Conservation (phyloP, 1,140 invertebrate species). For the Metopolophium dirhodum region DNA sequence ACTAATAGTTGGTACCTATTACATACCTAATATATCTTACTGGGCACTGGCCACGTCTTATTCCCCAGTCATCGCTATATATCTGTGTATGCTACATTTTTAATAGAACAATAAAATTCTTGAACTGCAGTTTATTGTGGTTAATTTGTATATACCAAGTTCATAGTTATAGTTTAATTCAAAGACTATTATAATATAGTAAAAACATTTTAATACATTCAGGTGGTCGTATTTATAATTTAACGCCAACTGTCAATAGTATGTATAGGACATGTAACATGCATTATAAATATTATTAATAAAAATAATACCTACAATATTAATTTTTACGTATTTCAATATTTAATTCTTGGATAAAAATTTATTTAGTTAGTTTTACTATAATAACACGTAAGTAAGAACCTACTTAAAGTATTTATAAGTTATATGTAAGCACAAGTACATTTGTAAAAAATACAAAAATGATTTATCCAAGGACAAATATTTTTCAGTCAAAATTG, state of each 20-base stretch:
- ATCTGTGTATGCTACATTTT: not conserved
- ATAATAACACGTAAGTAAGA: too few species aligned
- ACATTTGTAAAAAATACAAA: not conserved
- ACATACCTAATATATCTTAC: too few species aligned
- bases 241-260: not conserved
- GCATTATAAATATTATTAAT: not conserved
- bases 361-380: too few species aligned
- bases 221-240: not conserved
- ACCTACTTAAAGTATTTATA: too few species aligned
- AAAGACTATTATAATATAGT: not conserved
- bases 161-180: not conserved
- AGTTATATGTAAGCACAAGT: too few species aligned
- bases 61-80: too few species aligned
- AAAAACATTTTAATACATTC: not conserved
- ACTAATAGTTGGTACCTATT: too few species aligned
- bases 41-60: too few species aligned
- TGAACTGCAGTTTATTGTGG: not conserved
- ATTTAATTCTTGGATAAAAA: too few species aligned
- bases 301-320: not conserved
- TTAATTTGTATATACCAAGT: not conserved
- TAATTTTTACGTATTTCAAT: not conserved
- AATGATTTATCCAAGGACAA: not conserved
- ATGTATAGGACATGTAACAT: not conserved
- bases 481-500: not conserved
- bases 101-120: too few species aligned